Evolutionary conservation across 2,113 vertebrate genomes (phyloP), one percentile per base, ranked within the genome.

Genomic region (Cacatua alba): DNA sequence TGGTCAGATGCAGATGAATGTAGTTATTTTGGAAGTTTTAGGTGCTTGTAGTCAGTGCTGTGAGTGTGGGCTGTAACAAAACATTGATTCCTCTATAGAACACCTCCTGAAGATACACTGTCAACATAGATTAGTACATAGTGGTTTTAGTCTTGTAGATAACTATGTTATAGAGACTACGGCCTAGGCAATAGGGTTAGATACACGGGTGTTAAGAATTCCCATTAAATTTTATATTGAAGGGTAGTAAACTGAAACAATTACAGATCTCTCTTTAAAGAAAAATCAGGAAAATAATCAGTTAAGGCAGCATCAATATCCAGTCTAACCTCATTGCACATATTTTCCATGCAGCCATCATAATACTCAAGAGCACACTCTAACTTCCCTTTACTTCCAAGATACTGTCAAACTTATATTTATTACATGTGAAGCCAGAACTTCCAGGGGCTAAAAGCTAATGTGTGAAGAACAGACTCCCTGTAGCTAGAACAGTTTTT

Each of bases 361-460:
- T 9, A 65, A 72, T 57, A 48, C n/a, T 72, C 35, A 48, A 57
- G 44, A 69, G 53, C 31, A 25, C 31, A 86, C 25, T 33, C 23
- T 85, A 62, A 92, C 51, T 80, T n/a, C 29, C 14, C 63, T 71
- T 80, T 52, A 77, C 28, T 95, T 95, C 70, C 84, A 92, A 90
- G 70, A 91, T 48, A 76, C 63, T 65, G 78, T 69, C 70, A 82
- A 74, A 86, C 15, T 65, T 72, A 21, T 4, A 74, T 94, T 91
- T 86, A 92, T 87, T 85, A 69, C 7, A 74, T 43, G 28, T 46
- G 82, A 91, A 90, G 44, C 78, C 59, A 94, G 70, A 89, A 79
- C 35, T 64, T 92, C 35, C 74, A 85, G 69, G 37, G 44, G 60
- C 62, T 94, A 82, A 93, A 77, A 87, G 59, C 37, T 80, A 88